phyloP scores from a whole-genome alignment of 1,140 invertebrate genomes.

The Zophobas morio region DNA sequence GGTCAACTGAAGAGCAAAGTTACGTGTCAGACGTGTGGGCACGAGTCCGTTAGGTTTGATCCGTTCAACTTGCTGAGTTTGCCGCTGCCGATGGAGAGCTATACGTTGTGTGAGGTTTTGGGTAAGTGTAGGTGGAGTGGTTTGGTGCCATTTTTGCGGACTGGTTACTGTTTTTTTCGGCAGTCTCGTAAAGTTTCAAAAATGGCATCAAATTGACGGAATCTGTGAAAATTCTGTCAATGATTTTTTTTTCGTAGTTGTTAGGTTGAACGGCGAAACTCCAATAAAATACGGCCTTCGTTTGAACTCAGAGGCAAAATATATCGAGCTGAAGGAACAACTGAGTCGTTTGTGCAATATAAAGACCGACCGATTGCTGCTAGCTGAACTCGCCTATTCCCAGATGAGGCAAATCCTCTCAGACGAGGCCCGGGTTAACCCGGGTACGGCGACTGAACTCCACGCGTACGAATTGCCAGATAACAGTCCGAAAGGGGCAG shows the following conservation, averaged over 20 bases:
- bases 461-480: slow-evolving; percentile 69
- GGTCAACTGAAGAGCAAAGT: slow-evolving; percentile 90
- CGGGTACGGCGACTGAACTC: slow-evolving; percentile 65
- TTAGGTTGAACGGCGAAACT: slow-evolving; percentile 82
- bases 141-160: background rate
- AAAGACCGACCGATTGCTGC: slow-evolving; percentile 73
- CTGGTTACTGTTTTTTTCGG: too few relatives aligned
- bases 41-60: slow-evolving; percentile 89
- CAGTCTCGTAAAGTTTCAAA: too few relatives aligned
- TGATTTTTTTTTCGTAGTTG: slow-evolving; percentile 68
- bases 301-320: slow-evolving; percentile 85
- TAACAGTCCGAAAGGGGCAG: background rate
- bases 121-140: slow-evolving; percentile 68
- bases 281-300: slow-evolving; percentile 88
- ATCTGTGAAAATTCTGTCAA: too few relatives aligned
- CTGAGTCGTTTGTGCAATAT: slow-evolving; percentile 77
- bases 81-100: slow-evolving; percentile 87
- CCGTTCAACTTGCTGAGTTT: slow-evolving; percentile 90
- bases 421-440: slow-evolving; percentile 62
- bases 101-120: slow-evolving; percentile 80
- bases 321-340: slow-evolving; percentile 80
- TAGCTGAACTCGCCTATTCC: slow-evolving; percentile 80
- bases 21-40: slow-evolving; percentile 83
- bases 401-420: slow-evolving; percentile 69
- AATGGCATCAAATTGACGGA: too few relatives aligned